Conservation (phyloP, 2,113 vertebrate genomes). For the Gymnogyps californianus region DNA sequence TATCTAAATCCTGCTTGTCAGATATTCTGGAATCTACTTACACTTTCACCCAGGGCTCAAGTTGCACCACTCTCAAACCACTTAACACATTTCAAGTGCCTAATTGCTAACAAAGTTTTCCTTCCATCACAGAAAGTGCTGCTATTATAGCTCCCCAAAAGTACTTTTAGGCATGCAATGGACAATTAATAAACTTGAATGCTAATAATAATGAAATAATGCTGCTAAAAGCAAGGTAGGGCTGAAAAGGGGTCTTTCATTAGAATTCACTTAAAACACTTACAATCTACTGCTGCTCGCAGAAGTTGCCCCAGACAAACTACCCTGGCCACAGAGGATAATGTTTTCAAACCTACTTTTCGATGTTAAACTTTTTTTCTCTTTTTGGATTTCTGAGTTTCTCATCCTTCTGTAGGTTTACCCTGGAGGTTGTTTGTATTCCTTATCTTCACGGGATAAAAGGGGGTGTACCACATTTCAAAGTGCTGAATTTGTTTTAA, state of each 20-base stretch:
- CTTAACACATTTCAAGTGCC: conserved; percentile 68
- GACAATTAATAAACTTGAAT: conserved; percentile 35
- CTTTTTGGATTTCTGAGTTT: background rate
- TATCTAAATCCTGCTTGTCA: conserved; percentile 55
- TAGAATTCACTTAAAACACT: background rate
- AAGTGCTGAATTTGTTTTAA: background rate
- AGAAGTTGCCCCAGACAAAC: background rate
- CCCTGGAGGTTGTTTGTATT: background rate
- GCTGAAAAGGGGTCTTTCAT: conserved; percentile 2
- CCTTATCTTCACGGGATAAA: background rate
- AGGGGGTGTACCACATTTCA: background rate
- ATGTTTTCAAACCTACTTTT: background rate
- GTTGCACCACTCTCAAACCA: conserved; percentile 60
- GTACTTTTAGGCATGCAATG: conserved; percentile 5
- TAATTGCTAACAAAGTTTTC: conserved; percentile 58
- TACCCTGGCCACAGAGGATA: background rate
- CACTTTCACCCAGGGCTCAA: conserved; percentile 45
- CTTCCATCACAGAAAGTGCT: conserved; percentile 9
- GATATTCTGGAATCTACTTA: conserved; percentile 28
- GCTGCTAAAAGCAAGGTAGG: background rate
- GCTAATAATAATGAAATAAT: conserved; percentile 15
- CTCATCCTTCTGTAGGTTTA: background rate
- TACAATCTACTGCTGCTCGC: background rate
- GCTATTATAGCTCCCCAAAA: conserved; percentile 37
- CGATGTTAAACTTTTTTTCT: background rate